These are phyloP conservation scores for Oncorhynchus keta DNA, from an alignment of 2,113 vertebrate genomes.

Conservation along the genomic window DNA sequence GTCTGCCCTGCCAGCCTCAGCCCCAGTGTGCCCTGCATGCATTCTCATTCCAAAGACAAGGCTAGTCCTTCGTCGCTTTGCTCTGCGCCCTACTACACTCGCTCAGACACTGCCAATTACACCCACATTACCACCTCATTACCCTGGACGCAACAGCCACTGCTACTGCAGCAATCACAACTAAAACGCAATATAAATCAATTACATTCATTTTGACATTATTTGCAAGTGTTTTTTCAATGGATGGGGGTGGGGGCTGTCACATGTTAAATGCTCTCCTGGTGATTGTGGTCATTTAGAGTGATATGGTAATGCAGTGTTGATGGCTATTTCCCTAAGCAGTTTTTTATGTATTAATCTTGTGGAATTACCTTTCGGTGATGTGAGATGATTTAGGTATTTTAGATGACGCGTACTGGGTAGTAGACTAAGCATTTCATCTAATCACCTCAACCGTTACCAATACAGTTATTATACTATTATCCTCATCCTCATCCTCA, in stretches of 20 bases:
- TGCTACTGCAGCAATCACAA: constrained; percentile 54
- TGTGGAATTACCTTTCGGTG: constrained; percentile 55
- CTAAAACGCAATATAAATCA: constrained; percentile 62
- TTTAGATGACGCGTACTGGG: constrained; percentile 39
- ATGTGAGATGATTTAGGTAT: constrained; percentile 56
- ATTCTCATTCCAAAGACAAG: constrained; percentile 14
- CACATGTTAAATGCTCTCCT: constrained; percentile 68
- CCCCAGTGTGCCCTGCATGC: constrained; percentile 1
- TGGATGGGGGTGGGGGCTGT: constrained; percentile 40
- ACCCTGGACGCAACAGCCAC: constrained; percentile 60
- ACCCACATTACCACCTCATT: constrained; percentile 65
- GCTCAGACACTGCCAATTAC: constrained; percentile 52
- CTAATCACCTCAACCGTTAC: no score
- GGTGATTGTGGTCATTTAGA: constrained; percentile 67
- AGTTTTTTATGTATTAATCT: constrained; percentile 17
- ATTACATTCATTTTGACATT: constrained; percentile 51
- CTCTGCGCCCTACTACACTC: constrained; percentile 18
- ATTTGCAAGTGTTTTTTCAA: constrained; percentile 43
- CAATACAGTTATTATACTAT: neutral
- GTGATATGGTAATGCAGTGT: constrained; percentile 65
- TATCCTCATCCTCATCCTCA: no score
- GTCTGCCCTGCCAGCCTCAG: neutral
- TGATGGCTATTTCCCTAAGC: constrained; percentile 60
- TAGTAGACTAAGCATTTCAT: no score
- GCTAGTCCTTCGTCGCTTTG: constrained; percentile 9